These are phyloP conservation scores for Pteruthius melanotis DNA, from an alignment of 2,113 vertebrate species.

Conservation along the genomic window DNA sequence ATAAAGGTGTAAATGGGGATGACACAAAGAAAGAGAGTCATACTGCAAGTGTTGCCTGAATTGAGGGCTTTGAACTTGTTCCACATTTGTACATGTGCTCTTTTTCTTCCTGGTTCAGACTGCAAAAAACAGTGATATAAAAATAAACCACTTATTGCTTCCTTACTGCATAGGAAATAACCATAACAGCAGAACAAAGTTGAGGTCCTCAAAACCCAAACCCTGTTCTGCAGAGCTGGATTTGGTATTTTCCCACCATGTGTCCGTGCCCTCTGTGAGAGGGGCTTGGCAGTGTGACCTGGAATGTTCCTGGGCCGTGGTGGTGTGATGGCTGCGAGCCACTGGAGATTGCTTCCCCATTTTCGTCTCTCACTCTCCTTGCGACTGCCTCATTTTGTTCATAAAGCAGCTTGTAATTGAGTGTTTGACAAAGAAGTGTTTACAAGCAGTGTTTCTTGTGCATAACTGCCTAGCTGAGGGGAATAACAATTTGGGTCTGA, in stretches of 20 bases:
- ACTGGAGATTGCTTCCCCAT: not conserved
- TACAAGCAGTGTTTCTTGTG: conserved; percentile 57
- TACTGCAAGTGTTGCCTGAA: not conserved
- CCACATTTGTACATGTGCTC: not conserved
- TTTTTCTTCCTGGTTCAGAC: not conserved
- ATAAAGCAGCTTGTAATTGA: conserved; percentile 64
- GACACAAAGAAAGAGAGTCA: not conserved
- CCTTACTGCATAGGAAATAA: not conserved
- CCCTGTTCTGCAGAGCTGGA: not conserved
- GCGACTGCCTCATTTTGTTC: conserved; percentile 32
- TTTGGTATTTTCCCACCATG: not conserved
- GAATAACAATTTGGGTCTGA: conserved; percentile 64
- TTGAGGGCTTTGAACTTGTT: not conserved
- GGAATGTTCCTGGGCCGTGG: fast-evolving
- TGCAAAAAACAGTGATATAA: not conserved
- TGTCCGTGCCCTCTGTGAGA: fast-evolving
- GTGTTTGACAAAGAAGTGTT: conserved; percentile 64
- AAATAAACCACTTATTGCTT: not conserved
- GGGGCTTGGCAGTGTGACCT: not conserved
- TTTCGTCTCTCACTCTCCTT: conserved; percentile 14
- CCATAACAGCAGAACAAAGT: not conserved
- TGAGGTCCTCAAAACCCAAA: not conserved
- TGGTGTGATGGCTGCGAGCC: not conserved
- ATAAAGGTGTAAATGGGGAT: not conserved
- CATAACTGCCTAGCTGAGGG: conserved; percentile 64